Evolutionary conservation across 2,113 vertebrate genomes (phyloP).

Genomic region (Nansenia antarctica): DNA sequence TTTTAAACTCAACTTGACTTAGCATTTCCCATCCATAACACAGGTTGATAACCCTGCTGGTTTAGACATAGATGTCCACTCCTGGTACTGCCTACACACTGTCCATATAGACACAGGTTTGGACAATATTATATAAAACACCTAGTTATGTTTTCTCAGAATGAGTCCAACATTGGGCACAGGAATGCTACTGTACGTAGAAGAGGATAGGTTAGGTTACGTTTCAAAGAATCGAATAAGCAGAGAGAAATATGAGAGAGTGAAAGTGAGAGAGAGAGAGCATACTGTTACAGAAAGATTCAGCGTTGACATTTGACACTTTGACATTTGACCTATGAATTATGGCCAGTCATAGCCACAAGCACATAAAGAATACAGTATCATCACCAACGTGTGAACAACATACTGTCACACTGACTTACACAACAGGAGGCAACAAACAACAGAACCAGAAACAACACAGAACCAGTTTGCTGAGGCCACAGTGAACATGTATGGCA

Average conservation of each 20-base stretch:
- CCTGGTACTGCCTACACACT: background rate
- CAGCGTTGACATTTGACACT: background rate
- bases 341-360: background rate
- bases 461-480: background rate
- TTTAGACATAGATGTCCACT: no score
- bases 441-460: background rate
- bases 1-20: no score
- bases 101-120: background rate
- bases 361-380: no score
- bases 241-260: background rate
- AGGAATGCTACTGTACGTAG: background rate
- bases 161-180: background rate
- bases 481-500: conserved; percentile 3
- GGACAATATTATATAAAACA: background rate
- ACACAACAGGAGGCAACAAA: background rate
- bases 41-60: no score
- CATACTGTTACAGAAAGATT: background rate
- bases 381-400: background rate
- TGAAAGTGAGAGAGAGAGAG: background rate
- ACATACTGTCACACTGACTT: background rate
- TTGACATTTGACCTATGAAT: background rate
- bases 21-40: no score
- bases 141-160: background rate
- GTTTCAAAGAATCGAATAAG: background rate
- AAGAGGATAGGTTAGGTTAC: background rate